phyloP scores from a whole-genome alignment of 2,797 vertebrate genomes.

The Coilia nasus region DNA sequence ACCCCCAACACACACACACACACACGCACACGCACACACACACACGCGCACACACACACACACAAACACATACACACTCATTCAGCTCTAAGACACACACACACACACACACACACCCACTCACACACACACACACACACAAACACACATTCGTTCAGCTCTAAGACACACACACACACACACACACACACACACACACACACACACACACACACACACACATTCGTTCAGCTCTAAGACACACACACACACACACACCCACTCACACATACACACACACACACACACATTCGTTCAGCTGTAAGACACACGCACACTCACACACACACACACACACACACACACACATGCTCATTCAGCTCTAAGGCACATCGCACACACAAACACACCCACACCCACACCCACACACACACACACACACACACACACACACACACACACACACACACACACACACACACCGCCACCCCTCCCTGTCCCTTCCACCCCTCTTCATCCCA shows the following conservation, averaged over 20 bases:
- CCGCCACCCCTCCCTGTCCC: background rate
- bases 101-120: too few relatives aligned
- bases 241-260: slow-evolving; percentile 11
- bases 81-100: too few relatives aligned
- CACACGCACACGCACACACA: background rate
- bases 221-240: too few relatives aligned
- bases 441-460: background rate
- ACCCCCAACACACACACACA: background rate
- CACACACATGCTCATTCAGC: background rate
- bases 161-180: background rate
- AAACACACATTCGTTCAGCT: too few relatives aligned
- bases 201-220: background rate
- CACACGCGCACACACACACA: too few relatives aligned
- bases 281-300: too few relatives aligned
- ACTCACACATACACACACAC: background rate
- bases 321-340: slow-evolving; percentile 11
- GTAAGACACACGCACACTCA: background rate
- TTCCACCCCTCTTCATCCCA: background rate
- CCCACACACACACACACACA: background rate
- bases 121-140: too few relatives aligned
- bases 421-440: background rate
- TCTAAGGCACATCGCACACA: background rate
- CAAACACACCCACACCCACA: background rate
- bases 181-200: background rate
- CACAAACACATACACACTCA: too few relatives aligned